These are phyloP conservation scores for Vanessa atalanta DNA, from an alignment of 1,140 invertebrate species.

Conservation along the genomic window DNA sequence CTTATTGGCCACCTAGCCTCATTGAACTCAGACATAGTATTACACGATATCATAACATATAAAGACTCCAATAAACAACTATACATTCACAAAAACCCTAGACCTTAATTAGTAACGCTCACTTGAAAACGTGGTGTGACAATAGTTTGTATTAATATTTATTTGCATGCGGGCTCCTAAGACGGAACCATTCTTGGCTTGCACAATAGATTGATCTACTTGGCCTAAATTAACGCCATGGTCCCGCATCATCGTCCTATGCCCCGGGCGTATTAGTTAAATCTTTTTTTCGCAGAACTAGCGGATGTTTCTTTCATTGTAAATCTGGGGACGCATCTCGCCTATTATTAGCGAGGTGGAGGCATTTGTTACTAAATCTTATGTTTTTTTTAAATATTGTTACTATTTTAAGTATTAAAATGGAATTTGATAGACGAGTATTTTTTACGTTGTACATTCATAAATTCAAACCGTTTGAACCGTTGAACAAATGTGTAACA, in stretches of 20 bases:
- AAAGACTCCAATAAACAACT: not conserved
- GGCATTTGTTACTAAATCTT: not conserved
- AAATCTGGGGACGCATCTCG: not conserved
- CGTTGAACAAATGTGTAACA: no score
- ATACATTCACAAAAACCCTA: not conserved
- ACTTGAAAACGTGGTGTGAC: constrained; percentile 15
- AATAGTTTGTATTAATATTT: constrained; percentile 57
- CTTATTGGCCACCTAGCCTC: no score
- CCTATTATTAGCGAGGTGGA: not conserved
- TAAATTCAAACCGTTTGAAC: no score
- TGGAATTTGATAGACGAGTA: no score
- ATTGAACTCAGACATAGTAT: no score
- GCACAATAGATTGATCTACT: constrained; percentile 73
- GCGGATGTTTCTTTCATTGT: constrained; percentile 45
- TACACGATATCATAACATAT: no score
- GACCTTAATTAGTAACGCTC: not conserved
- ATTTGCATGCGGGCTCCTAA: constrained; percentile 69
- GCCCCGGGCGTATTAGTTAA: constrained; percentile 43
- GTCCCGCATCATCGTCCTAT: constrained; percentile 66
- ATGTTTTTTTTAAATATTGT: no score
- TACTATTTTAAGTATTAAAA: not conserved
- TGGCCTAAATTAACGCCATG: constrained; percentile 73
- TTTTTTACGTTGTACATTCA: no score
- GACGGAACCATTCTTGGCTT: constrained; percentile 71
- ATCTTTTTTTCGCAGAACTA: constrained; percentile 46